phyloP scores from a whole-genome alignment of 2,113 vertebrate species.

The Oncorhynchus nerka region DNA sequence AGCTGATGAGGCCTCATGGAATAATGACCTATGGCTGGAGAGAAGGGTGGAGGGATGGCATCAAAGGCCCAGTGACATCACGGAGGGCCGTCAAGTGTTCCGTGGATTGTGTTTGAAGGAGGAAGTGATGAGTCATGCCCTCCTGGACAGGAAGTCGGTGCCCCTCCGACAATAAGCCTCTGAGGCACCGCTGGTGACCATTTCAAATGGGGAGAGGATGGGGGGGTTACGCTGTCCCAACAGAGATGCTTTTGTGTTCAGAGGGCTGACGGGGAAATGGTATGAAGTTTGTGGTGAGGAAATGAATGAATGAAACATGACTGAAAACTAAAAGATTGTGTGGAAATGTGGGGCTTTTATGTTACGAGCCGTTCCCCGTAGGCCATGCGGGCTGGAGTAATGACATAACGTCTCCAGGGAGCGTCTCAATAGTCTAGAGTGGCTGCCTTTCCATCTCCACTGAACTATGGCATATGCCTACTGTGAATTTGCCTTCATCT shows the following conservation, averaged over 20 bases:
- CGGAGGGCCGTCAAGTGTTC: constrained; percentile 25
- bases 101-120: constrained; percentile 43
- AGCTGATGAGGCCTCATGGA: constrained; percentile 24
- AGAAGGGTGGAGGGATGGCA: constrained; percentile 20
- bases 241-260: constrained; percentile 61
- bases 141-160: constrained; percentile 35
- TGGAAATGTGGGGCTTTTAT: constrained; percentile 54
- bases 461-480: too few species aligned
- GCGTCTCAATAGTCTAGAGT: constrained; percentile 38
- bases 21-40: constrained; percentile 57
- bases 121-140: constrained; percentile 30
- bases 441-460: constrained; percentile 9
- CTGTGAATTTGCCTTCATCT: too few species aligned
- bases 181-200: background rate
- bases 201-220: background rate
- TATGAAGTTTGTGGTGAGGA: constrained; percentile 40
- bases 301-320: constrained; percentile 52
- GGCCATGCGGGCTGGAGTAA: constrained; percentile 38
- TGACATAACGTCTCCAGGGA: constrained; percentile 57
- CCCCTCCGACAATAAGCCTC: constrained; percentile 28
- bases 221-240: constrained; percentile 25
- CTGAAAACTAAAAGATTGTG: constrained; percentile 48
- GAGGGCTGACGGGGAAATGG: constrained; percentile 54
- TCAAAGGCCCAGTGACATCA: constrained; percentile 63
- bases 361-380: constrained; percentile 47